These are phyloP conservation scores for Neotragus pygmaeus DNA, from an alignment of 2,113 vertebrate species.

Conservation along the genomic window DNA sequence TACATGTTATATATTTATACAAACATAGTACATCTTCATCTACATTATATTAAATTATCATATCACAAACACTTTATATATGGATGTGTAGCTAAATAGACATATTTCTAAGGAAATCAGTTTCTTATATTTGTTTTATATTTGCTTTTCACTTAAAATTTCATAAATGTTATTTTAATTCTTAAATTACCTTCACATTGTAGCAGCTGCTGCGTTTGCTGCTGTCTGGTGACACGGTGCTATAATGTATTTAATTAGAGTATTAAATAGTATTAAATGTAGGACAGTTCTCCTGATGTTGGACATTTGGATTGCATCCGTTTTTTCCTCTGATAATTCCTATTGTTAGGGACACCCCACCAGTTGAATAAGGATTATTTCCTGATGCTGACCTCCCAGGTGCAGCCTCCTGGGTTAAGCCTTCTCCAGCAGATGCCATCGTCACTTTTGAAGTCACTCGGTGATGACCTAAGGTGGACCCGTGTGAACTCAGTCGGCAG, in stretches of 20 bases:
- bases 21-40: not conserved
- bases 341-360: not conserved
- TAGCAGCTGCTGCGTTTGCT: not conserved
- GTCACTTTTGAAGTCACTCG: fast-evolving
- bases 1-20: not conserved
- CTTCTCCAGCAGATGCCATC: fast-evolving
- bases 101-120: not conserved
- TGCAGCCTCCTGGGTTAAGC: no score
- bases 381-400: not conserved
- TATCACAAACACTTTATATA: not conserved
- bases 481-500: fast-evolving
- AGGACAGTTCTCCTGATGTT: not conserved
- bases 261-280: no score
- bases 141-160: not conserved
- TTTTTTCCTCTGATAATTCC: no score
- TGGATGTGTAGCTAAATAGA: not conserved
- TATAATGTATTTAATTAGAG: not conserved
- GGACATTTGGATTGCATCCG: not conserved
- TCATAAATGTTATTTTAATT: not conserved
- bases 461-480: fast-evolving
- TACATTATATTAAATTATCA: not conserved
- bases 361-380: not conserved
- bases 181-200: not conserved
- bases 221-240: not conserved
- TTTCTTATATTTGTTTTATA: not conserved